Conservation (phyloP, 2,113 vertebrate species). For the Vombatus ursinus region DNA sequence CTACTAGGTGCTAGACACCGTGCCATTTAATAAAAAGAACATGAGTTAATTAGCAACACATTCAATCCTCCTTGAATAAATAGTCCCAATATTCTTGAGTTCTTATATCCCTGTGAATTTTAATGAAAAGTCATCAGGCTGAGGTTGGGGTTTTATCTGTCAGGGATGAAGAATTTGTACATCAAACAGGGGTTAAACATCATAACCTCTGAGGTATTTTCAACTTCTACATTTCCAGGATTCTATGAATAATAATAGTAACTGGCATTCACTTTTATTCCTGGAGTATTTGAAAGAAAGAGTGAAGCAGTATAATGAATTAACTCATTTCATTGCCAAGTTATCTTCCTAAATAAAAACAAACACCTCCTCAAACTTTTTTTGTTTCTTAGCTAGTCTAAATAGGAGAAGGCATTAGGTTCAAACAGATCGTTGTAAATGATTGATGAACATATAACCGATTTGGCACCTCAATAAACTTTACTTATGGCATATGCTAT, state of each 20-base stretch:
- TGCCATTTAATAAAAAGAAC: not conserved
- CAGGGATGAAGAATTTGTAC: not conserved
- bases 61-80: not conserved
- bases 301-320: not conserved
- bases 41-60: not conserved
- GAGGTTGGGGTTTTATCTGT: not conserved
- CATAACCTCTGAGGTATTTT: not conserved
- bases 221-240: not conserved
- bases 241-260: not conserved
- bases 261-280: not conserved
- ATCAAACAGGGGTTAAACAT: not conserved
- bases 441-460: not conserved
- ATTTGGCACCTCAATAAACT: not conserved
- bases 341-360: slow-evolving; percentile 2
- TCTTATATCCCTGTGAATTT: not conserved
- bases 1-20: not conserved
- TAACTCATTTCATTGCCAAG: not conserved
- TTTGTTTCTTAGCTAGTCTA: not conserved
- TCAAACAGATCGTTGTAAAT: slow-evolving; percentile 12
- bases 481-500: not conserved
- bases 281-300: not conserved
- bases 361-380: not conserved
- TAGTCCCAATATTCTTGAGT: not conserved
- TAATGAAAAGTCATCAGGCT: not conserved
- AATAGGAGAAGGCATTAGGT: not conserved